Evolutionary conservation across 2,888 invertebrate species (phyloP), one percentile per base, ranked within the genome.

Genomic region (Strigamia transsilvanica): DNA sequence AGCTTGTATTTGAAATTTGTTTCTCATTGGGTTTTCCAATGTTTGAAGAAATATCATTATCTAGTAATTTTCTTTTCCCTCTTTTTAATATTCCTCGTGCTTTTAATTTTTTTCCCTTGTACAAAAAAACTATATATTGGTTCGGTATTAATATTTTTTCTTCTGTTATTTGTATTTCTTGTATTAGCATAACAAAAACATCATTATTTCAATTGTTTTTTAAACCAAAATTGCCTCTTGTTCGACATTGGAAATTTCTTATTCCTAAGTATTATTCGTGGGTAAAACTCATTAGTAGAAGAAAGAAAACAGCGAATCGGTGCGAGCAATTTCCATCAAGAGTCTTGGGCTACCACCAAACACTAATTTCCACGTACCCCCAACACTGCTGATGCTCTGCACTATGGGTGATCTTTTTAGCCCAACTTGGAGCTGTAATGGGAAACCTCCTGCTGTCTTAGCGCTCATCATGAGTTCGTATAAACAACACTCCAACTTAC

Each of bases 351-450:
- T 66, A 66, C 61, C 61, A 66, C 21, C 61, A 66, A 66, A 66
- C 61, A 66, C 61, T 66, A 66, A 66, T 66, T 66, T 66, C n/a
- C 61, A 66, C 61, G 61, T 66, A 66, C 61, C 61, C 61, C 61
- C 61, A 21, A 66, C 61, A 66, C 12, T 4, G 23, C 61, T 66
- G 61, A 66, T 66, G 61, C 61, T 66, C 61, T 66, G 61, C 61
- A 66, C 61, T 66, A 66, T 66, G 61, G 61, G 61, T 66, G 61
- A 66, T 66, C 61, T 66, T 66, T 66, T 66, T 66, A 66, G 61
- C 61, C 61, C 61, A 66, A 66, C 9, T 66, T 66, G 61, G 21
- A 2, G 61, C 61, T 66, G 61, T 66, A 66, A 66, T 66, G 61
- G 61, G 61, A 23, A 66, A 21, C 61, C 61, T 66, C 61, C 61